phyloP scores from a whole-genome alignment of 2,113 vertebrate genomes.

The Natator depressus region DNA sequence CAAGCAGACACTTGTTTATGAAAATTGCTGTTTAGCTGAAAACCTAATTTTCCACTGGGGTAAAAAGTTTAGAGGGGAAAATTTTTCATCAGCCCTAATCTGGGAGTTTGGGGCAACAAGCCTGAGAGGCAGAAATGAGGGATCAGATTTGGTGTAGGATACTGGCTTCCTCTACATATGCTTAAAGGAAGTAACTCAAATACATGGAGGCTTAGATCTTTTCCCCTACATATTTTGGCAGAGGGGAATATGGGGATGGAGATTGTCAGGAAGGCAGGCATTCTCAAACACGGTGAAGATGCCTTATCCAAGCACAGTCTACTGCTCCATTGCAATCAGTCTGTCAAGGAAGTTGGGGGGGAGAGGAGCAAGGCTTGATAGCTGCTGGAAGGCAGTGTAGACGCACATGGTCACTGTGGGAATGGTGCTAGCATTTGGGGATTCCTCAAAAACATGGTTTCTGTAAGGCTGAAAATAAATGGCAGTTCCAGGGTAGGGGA shows the following conservation, averaged over 20 bases:
- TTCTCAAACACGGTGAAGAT: background rate
- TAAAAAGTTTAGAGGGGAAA: fast-evolving
- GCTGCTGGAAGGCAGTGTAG: background rate
- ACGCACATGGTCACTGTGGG: fast-evolving
- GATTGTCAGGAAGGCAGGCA: fast-evolving
- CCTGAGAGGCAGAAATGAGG: background rate
- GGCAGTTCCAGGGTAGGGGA: fast-evolving
- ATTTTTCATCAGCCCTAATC: fast-evolving
- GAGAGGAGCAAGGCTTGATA: background rate
- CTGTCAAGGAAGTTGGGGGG: fast-evolving
- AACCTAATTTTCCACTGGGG: background rate
- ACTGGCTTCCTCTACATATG: fast-evolving
- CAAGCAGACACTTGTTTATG: background rate
- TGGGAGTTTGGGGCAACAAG: background rate
- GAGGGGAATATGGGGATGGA: background rate
- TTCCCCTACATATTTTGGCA: background rate
- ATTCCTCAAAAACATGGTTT: background rate
- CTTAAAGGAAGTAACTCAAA: background rate
- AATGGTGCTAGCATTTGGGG: fast-evolving
- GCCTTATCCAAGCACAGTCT: background rate
- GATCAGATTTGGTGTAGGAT: fast-evolving
- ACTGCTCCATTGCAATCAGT: background rate
- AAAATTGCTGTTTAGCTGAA: background rate
- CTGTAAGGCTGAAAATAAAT: fast-evolving
- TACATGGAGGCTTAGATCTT: background rate